Conservation (phyloP, 2,113 vertebrate genomes). For the Dryoscopus gambensis region DNA sequence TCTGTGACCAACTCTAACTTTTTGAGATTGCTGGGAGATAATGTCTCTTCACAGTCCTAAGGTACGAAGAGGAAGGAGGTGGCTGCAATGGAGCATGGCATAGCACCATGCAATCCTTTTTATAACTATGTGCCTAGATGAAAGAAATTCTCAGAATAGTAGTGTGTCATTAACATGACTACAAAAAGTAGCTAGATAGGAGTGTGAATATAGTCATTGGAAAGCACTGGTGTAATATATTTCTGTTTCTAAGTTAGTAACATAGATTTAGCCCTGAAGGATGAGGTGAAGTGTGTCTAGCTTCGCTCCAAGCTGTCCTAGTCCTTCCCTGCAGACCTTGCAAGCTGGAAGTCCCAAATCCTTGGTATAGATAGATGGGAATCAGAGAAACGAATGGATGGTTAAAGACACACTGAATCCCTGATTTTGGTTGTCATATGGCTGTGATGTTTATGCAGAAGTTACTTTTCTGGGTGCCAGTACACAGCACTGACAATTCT, state of each 20-base stretch:
- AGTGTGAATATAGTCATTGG: background rate
- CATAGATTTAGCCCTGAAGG: background rate
- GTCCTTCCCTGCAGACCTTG: background rate
- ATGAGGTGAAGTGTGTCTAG: background rate
- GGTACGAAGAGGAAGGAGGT: background rate
- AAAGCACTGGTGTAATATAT: background rate
- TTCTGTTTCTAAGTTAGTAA: background rate
- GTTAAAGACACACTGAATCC: background rate
- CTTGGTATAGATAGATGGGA: background rate
- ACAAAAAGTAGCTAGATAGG: background rate
- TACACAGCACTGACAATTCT: background rate
- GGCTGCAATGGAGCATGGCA: background rate
- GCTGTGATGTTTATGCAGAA: background rate
- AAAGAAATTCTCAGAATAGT: background rate
- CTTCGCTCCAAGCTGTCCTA: background rate
- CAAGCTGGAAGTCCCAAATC: background rate
- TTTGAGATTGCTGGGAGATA: background rate
- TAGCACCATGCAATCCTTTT: background rate
- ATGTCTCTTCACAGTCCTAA: background rate
- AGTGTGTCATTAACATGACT: background rate
- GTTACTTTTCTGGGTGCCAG: background rate
- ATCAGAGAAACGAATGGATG: background rate
- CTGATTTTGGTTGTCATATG: background rate
- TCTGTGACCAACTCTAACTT: background rate
- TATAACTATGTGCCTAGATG: background rate